Base-by-base conservation (phyloP, 2,888 invertebrate genomes). In the Mythimna ferrago region DNA sequence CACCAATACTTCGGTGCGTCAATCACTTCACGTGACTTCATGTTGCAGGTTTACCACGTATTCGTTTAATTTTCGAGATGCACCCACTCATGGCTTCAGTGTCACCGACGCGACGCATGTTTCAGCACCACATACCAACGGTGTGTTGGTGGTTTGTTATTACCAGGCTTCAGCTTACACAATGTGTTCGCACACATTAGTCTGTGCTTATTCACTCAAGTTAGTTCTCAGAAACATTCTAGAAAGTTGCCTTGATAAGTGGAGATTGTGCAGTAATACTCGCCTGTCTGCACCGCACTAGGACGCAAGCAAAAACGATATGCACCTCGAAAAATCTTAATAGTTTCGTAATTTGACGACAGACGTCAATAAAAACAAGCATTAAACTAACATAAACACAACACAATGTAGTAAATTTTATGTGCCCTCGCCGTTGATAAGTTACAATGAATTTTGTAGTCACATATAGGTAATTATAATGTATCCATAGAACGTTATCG, bases 211-310 rank as follows among this genome's bases (percentile, higher is more conserved):
- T 16, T 61, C 26, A 69, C 65, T 61, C 63, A 51, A 76, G 65
- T 64, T 61, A 68, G 68, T 83, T 86, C 82, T 72, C 64, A 69
- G 83, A 83, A 81, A 71, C 81, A 80, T 89, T 92, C 90, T 91
- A 92, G 92, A 93, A 93, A 92, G 92, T 92, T 86, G 86, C 78
- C 74, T 82, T 81, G 86, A 85, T 83, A 85, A 81, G 80, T 80
- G 66, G 67, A 72, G 80, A 80, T 81, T 82, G 73, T 81, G 73
- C 75, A 76, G 76, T 74, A 60, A 80, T 1, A 80, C 69, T 69
- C 61, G 72, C 53, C 62, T 35, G 54, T 44, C 60, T 67, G 56
- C 38, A 65, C 62, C 67, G 68, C 68, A 74, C 67, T 77, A 73
- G 71, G 64, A 78, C 60, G 69, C 60, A 67, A 69, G 62, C 62